Evolutionary conservation across 2,113 vertebrate genomes (phyloP).

Genomic region (Myiozetetes cayanensis): DNA sequence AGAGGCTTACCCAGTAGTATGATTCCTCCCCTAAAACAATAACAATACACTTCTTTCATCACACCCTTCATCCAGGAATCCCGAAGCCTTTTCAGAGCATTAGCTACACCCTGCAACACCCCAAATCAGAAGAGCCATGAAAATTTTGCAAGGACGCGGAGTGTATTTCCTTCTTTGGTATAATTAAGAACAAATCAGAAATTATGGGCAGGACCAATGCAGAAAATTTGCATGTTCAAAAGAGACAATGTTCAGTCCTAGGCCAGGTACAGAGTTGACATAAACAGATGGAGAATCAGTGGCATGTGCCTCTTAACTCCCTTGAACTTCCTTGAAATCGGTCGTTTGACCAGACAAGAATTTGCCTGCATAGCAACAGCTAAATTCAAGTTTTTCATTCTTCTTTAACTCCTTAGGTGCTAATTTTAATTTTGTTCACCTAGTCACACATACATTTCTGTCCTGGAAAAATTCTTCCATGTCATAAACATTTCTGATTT

Average conservation of each 20-base stretch:
- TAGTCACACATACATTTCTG: background rate
- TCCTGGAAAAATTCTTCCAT: background rate
- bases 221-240: background rate
- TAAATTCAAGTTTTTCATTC: background rate
- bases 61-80: conserved; percentile 68
- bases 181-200: conserved; percentile 23
- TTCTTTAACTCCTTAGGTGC: background rate
- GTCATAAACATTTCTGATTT: background rate
- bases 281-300: background rate
- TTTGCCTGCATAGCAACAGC: background rate
- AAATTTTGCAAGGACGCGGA: conserved; percentile 34
- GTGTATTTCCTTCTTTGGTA: conserved; percentile 45
- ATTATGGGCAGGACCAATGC: background rate
- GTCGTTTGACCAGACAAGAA: background rate
- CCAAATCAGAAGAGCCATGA: conserved; percentile 42
- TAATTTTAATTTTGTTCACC: background rate
- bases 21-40: conserved; percentile 69
- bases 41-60: conserved; percentile 66
- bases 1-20: conserved; percentile 61
- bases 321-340: background rate
- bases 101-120: conserved; percentile 68
- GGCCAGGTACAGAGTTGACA: background rate
- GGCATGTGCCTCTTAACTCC: background rate
- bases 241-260: background rate
- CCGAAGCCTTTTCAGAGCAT: conserved; percentile 47